These are phyloP conservation scores for Fregetta grallaria DNA, from an alignment of 2,113 vertebrate genomes.

Conservation along the genomic window DNA sequence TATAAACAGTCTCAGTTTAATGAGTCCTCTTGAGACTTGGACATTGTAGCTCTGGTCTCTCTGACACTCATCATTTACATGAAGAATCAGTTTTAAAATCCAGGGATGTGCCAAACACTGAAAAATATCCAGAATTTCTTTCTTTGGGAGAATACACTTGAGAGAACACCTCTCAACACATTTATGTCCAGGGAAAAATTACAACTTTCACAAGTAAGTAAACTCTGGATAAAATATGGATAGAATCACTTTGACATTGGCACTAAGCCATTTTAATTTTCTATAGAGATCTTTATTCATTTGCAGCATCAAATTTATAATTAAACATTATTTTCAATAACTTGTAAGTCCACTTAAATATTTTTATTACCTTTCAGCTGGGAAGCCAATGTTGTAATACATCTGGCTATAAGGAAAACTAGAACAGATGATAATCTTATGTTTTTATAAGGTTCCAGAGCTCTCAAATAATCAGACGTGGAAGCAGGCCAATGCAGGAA, in stretches of 20 bases:
- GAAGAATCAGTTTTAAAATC: constrained; percentile 2
- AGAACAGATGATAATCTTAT: neutral
- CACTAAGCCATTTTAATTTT: constrained; percentile 20
- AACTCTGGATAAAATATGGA: neutral
- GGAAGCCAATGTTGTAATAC: neutral
- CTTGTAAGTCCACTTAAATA: neutral
- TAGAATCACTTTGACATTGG: neutral
- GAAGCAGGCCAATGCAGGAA: neutral
- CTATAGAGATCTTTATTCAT: neutral
- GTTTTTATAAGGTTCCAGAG: neutral
- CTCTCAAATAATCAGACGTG: neutral
- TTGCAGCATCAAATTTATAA: neutral
- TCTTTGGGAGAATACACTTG: neutral
- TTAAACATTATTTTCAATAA: neutral
- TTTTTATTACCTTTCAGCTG: neutral
- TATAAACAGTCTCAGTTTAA: constrained; percentile 40
- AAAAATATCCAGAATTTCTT: neutral
- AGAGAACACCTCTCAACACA: neutral
- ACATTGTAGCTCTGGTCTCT: neutral
- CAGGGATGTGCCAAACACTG: neutral
- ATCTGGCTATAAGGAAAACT: neutral
- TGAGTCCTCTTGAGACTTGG: constrained; percentile 33
- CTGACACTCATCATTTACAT: neutral
- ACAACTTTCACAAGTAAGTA: neutral
- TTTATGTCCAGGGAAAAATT: neutral